Evolutionary conservation across 2,888 invertebrate species (phyloP), one percentile per base, ranked within the genome.

Genomic region (Maniola hyperantus): DNA sequence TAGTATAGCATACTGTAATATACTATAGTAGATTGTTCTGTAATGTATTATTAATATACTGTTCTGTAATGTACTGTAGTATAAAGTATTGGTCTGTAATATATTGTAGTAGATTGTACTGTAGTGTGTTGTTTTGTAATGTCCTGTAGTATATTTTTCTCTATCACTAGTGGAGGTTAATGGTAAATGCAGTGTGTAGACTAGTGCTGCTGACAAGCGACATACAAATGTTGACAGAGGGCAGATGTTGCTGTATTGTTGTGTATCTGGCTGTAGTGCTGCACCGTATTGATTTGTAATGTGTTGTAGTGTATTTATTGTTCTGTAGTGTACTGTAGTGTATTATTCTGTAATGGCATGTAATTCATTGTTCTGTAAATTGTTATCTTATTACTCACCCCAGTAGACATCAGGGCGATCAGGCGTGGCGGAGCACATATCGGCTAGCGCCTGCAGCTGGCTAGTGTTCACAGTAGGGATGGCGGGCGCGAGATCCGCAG

Each of bases 401-500:
- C 81, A 4, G 85, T 83, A 48, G 81, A 79, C n/a, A 83, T 63
- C 54, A 5, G 80, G 83, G 13, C 80, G 68, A 63, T 78, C 83
- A n/a, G 71, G 69, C 46, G 75, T 73, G 34, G 79, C 76, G 66
- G 95, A 95, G 79, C 96, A 96, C 53, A 96, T 96, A 79, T 97
- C 97, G 0, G 97, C 97, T 44, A 97, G 83, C 0, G 97, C 96
- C 83, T 96, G 96, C 68, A 96, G 87, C 79, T 96, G 96, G 71
- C 93, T 95, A 6, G 95, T 93, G 83, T 94, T 94, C 66, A 74
- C 97, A 87, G 84, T 97, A 96, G 74, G 96, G 72, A 94, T 95
- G 10, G 96, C 93, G 83, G 94, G 36, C 20, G 61, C 95, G 72
- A 81, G 75, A 55, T 83, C 83, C 0, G 87, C 83, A 0, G 85